Evolutionary conservation across 1,140 invertebrate species (phyloP).

Genomic region (Diorhabda carinulata): DNA sequence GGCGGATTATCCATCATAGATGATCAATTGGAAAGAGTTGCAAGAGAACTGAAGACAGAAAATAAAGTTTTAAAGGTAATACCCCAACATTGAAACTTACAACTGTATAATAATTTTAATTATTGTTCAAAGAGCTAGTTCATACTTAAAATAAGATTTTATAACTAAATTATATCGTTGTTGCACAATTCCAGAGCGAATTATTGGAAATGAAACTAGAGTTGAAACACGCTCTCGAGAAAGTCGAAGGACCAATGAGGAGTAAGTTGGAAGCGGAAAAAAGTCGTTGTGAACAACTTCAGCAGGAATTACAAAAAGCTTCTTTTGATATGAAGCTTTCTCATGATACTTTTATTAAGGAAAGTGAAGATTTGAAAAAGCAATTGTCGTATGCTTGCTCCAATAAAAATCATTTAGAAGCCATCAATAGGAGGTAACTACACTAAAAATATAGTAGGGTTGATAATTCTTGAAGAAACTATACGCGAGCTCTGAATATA

Average conservation of each 20-base stretch:
- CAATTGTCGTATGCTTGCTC: constrained; percentile 33
- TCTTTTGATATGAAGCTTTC: constrained; percentile 27
- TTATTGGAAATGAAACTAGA: constrained; percentile 37
- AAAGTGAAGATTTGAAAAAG: constrained; percentile 34
- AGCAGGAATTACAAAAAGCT: constrained; percentile 28
- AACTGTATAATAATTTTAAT: too few relatives aligned
- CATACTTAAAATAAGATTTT: too few relatives aligned
- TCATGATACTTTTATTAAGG: constrained; percentile 26
- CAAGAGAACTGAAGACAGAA: constrained; percentile 32
- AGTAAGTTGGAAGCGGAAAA: constrained; percentile 30
- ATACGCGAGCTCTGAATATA: neutral
- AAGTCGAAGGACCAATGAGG: constrained; percentile 37
- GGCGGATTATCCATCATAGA: neutral
- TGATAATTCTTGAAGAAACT: neutral
- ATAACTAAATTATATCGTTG: too few relatives aligned
- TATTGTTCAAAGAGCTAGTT: too few relatives aligned
- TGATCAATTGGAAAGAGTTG: constrained; percentile 28
- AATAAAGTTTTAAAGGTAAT: constrained; percentile 32
- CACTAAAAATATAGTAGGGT: neutral
- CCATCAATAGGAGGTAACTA: constrained; percentile 28
- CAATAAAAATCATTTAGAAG: constrained; percentile 34
- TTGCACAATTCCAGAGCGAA: constrained; percentile 20
- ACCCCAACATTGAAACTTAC: too few relatives aligned
- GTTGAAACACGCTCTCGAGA: constrained; percentile 39
- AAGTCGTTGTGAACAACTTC: constrained; percentile 27